phyloP scores from a whole-genome alignment of 2,797 vertebrate species.

The Morus bassanus region DNA sequence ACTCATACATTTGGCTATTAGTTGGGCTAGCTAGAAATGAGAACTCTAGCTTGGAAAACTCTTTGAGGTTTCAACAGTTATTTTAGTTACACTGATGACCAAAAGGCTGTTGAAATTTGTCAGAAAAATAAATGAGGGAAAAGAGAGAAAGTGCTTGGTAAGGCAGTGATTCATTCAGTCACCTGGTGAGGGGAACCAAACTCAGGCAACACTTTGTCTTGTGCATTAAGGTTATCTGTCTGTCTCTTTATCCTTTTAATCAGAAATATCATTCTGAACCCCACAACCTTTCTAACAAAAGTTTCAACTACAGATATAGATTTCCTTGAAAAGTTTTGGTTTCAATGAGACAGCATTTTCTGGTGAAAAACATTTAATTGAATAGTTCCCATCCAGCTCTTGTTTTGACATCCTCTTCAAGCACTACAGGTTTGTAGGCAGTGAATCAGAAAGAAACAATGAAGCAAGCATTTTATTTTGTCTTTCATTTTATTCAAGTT shows the following conservation, averaged over 20 bases:
- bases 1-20: background rate
- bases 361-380: constrained; percentile 23
- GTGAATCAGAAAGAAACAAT: background rate
- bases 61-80: background rate
- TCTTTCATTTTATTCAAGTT: background rate
- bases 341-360: constrained; percentile 19
- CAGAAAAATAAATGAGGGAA: background rate
- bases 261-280: background rate
- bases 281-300: background rate
- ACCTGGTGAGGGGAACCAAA: background rate
- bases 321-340: constrained; percentile 29
- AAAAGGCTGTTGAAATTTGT: background rate
- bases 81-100: background rate
- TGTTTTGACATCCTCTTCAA: constrained; percentile 20
- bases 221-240: background rate
- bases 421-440: background rate
- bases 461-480: background rate
- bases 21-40: background rate
- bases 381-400: background rate
- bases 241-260: background rate
- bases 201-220: fast-evolving
- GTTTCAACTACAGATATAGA: background rate
- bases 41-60: background rate
- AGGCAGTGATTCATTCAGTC: background rate
- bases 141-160: background rate